Evolutionary conservation across 2,113 vertebrate species (phyloP), one percentile per base, ranked within the genome.

Genomic region (Gila orcuttii): DNA sequence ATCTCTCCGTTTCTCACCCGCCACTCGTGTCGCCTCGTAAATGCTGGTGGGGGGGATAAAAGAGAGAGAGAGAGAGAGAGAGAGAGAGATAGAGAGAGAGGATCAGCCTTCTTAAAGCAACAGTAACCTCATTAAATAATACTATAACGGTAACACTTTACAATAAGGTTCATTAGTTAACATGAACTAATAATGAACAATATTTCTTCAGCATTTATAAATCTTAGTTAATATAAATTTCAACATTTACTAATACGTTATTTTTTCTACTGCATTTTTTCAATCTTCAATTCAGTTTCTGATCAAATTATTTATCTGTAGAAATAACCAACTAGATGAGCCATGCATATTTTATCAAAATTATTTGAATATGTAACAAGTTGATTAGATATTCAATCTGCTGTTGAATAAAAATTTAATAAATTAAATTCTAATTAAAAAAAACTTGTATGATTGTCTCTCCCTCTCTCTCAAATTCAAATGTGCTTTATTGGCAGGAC

Each of bases 41-140:
- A 93, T 92, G 93, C 92, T 92, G 92, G 91, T 87, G 92, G 93
- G 92, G 85, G 33, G 92, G 92, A 90, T 85, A 91, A 91, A 84
- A 93, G 93, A 91, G 94, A 95, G 94, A 91, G 93, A 93, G 92
- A 93, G 91, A 90, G 86, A 92, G 92, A 91, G 86, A 93, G 86
- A 64, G 76, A 12, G 68, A 78, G 66, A 68, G 39, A 33, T 59
- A n/a, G 13, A 77, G 90, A 87, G 90, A 86, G 82, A 85, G n/a
- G 74, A 47, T 52, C 79, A 85, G 71, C 39, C 82, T 85, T 59
- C 89, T 89, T 89, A 89, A 89, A 89, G 89, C 74, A 68, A 84
- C 87, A 87, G 86, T 52, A 69, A 76, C 87, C 59, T 77, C 33
- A 69, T 57, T 7, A 6, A 78, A 78, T 33, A 15, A n/a, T 59